Evolutionary conservation across 2,888 invertebrate genomes (phyloP), one percentile per base, ranked within the genome.

Genomic region (Sclerodermus sp.): DNA sequence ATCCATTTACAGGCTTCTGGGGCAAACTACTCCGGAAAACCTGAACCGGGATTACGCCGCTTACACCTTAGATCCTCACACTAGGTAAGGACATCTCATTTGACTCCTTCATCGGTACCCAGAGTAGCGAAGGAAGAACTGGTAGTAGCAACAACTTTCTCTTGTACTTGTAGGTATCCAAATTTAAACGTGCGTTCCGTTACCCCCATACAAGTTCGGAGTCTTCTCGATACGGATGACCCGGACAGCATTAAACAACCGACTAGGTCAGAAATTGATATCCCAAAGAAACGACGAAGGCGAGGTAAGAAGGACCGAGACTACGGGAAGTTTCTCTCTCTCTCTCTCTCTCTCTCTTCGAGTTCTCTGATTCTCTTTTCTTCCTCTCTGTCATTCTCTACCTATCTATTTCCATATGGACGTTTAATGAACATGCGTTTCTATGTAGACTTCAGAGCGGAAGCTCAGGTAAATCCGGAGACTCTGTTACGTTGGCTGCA

Each of bases 1-100:
- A 80, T 93, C 93, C 54, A 90, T 97, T 60, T 97, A 96, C 77
- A 84, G 93, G 61, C 82, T 91, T 12, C 79, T 90, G 1, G 82
- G 83, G 73, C 98, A 98, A 84, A 97, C 98, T 1, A 98, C 96
- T 0, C 96, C 97, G 0, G 96, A 96, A 79, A 97, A 97, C 75
- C 82, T 98, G 49, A 90, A 91, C 74, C 89, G 95, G 62, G 95
- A 96, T 79, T 89, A 90, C 70, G 87, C 88, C 48, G 85, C 88
- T 10, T 96, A 94, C 76, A 92, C 93, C 0, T 80, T 94, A 3
- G 93, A 94, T 79, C 93, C 93, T 3, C 85, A 88, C 45, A 90
- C 92, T 2, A 85, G 96, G 70, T 76, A 64, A 42, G n/a, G n/a
- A n/a, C n/a, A n/a, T n/a, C n/a, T n/a, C n/a, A n/a, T n/a, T n/a